Conservation (phyloP, 64 coral and sea anemone species). For the Stichodactyla mertensii region DNA sequence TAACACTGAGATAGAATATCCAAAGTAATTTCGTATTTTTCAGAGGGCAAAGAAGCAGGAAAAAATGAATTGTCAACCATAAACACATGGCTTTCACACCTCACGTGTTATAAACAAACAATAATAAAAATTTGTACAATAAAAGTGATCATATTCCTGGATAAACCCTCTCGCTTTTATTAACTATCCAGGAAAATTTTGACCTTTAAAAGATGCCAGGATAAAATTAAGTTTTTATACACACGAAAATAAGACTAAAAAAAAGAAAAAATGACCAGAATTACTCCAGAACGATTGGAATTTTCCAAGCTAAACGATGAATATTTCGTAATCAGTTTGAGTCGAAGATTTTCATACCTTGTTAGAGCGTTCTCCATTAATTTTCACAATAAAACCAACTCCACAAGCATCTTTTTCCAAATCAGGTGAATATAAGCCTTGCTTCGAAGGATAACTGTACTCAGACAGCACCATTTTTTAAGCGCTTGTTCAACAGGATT, state of each 20-base stretch:
- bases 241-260: too few species aligned
- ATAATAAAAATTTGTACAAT: not conserved
- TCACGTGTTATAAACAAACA: not conserved
- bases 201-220: too few species aligned
- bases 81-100: too few species aligned
- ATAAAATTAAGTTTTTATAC: too few species aligned
- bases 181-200: too few species aligned
- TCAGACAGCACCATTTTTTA: conserved; percentile 29
- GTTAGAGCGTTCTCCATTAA: conserved; percentile 68
- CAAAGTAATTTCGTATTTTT: not conserved
- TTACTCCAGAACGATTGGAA: too few species aligned
- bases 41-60: not conserved
- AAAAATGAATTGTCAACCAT: not conserved
- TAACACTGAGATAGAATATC: not conserved
- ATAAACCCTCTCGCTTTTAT: too few species aligned
- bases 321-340: too few species aligned
- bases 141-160: too few species aligned
- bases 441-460: conserved; percentile 71
- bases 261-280: too few species aligned
- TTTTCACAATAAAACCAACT: conserved; percentile 89
- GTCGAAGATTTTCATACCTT: conserved; percentile 35
- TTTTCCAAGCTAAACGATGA: too few species aligned
- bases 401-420: conserved; percentile 87
- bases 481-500: not conserved
- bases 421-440: conserved; percentile 83